Evolutionary conservation across 2,888 invertebrate genomes (phyloP), one percentile per base, ranked within the genome.

Genomic region (Panzeria rudis): DNA sequence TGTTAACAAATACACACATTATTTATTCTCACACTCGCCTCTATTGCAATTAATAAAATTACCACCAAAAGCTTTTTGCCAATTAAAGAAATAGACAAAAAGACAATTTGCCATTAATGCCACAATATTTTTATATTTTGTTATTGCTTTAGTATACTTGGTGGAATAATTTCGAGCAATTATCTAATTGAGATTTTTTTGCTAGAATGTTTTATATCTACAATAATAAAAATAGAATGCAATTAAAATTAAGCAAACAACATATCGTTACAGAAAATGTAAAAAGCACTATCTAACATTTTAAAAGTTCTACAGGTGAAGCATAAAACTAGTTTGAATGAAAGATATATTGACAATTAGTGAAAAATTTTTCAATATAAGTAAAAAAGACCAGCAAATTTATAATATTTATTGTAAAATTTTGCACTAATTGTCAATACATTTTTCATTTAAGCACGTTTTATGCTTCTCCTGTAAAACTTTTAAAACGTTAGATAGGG

Each of bases 151-250:
- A 44, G 23, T 23, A 75, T 47, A 61, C 29, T 75, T 75, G 69
- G 71, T 59, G 20, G 20, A 59, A 75, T 64, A 25, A 59, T 78
- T 73, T 75, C 25, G 52, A 79, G 75, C 82, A 85, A 82, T 85
- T 85, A 82, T 75, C 82, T 82, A 82, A 85, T 85, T 75, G 75
- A 59, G 69, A 75, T 75, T 85, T 73, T 76, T 80, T 75, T 76
- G 38, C 15, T 47, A 17, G 38, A 71, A 20, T 52, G 13, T 54
- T 76, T 64, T 54, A 29, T 47, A 20, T 13, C 9, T 38, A 11
- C 9, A 54, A 41, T 32, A 41, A 62, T 50, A 62, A 44, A 75
- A 54, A 64, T 11, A 62, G 17, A 52, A 47, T 7, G 29, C 3
- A 59, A 41, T 44, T 44, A 56, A 44, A 29, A 15, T 0, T 9